These are phyloP conservation scores for Glomeris maerens DNA, from an alignment of 1,140 invertebrate genomes.

Conservation along the genomic window DNA sequence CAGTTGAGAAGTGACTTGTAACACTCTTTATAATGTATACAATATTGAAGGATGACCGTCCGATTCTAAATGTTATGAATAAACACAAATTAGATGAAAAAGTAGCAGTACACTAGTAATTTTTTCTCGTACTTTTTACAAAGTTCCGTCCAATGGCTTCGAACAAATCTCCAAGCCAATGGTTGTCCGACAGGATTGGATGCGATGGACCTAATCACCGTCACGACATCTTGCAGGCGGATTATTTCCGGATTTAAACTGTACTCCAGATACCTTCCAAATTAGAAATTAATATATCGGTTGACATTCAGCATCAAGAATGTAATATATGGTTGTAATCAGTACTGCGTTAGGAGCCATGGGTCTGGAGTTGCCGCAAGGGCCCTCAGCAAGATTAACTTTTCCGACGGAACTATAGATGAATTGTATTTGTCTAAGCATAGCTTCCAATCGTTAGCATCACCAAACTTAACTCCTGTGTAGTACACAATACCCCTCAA, in stretches of 20 bases:
- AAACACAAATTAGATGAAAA: constrained; percentile 12
- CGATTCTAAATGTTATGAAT: constrained; percentile 34
- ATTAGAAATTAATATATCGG: constrained; percentile 11
- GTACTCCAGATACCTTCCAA: constrained; percentile 43
- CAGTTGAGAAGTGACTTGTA: constrained; percentile 50
- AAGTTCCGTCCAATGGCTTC: constrained; percentile 53
- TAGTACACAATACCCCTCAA: constrained; percentile 57
- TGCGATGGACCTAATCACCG: constrained; percentile 49
- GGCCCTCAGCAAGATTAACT: constrained; percentile 48
- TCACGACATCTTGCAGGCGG: constrained; percentile 48
- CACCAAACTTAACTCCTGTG: constrained; percentile 53
- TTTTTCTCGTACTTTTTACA: constrained; percentile 30
- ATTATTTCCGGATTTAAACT: constrained; percentile 48
- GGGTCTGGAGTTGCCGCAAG: constrained; percentile 52
- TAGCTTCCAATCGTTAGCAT: constrained; percentile 53
- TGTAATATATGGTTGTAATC: background rate
- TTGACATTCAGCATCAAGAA: constrained; percentile 2
- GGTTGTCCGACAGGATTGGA: constrained; percentile 53
- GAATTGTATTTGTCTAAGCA: constrained; percentile 55
- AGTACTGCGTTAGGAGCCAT: constrained; percentile 52
- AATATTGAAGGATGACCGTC: constrained; percentile 50
- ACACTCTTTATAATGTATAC: constrained; percentile 51
- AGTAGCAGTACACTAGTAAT: background rate
- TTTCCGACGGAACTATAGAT: constrained; percentile 47
- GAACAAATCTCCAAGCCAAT: constrained; percentile 60